These are phyloP conservation scores for Ecdyonurus torrentis DNA, from an alignment of 2,888 invertebrate genomes.

Conservation along the genomic window DNA sequence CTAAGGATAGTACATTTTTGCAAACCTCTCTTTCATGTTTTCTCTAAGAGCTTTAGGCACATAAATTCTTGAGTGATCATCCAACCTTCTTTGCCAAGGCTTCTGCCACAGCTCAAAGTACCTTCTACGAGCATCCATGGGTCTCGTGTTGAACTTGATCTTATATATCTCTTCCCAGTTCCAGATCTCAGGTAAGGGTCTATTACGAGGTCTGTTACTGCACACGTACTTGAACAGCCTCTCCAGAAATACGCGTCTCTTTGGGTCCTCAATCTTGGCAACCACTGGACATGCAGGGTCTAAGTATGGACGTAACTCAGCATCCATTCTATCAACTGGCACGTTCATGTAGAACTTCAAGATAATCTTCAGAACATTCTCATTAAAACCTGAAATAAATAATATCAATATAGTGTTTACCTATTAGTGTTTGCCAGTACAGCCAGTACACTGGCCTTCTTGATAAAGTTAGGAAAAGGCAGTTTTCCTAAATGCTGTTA, in stretches of 20 bases:
- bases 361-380: slow-evolving; percentile 52
- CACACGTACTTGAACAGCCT: slow-evolving; percentile 46
- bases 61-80: slow-evolving; percentile 49
- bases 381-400: slow-evolving; percentile 54
- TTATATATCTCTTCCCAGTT: slow-evolving; percentile 74
- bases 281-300: slow-evolving; percentile 34
- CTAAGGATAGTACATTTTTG: slow-evolving; percentile 8
- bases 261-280: slow-evolving; percentile 51
- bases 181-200: slow-evolving; percentile 48
- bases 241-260: slow-evolving; percentile 49
- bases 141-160: slow-evolving; percentile 36
- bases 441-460: too few relatives aligned
- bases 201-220: slow-evolving; percentile 46
- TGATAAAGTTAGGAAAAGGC: too few relatives aligned
- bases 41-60: slow-evolving; percentile 49
- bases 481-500: too few relatives aligned
- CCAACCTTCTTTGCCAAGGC: slow-evolving; percentile 39
- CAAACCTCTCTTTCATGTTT: slow-evolving; percentile 41
- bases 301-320: slow-evolving; percentile 58
- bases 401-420: too few relatives aligned
- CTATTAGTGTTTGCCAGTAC: too few relatives aligned
- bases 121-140: slow-evolving; percentile 46
- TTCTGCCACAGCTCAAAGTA: slow-evolving; percentile 51
- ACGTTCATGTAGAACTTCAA: slow-evolving; percentile 55
- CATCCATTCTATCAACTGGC: slow-evolving; percentile 39